A percentile compares a stretch with the other conserved stretches of the same genome.
Conservation (phyloP, 2,888 invertebrate species). For the Elaeidobius kamerunicus region DNA sequence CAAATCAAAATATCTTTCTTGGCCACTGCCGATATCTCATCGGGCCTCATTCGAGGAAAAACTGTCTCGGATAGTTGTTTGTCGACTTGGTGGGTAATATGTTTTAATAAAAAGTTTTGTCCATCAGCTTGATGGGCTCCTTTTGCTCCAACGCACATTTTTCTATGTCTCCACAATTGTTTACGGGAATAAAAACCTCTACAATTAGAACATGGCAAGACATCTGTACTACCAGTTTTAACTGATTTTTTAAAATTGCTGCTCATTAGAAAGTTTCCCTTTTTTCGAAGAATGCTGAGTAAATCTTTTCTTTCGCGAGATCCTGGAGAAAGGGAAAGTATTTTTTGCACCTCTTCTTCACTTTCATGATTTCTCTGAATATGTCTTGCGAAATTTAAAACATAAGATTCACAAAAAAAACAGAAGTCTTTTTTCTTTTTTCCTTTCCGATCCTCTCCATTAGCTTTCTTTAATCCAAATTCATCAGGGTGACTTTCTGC, state of each 20-base stretch:
- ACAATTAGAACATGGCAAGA: slow-evolving; percentile 22
- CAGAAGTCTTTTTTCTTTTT: slow-evolving; percentile 15
- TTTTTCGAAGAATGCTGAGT: slow-evolving; percentile 19
- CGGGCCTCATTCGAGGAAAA: slow-evolving; percentile 18
- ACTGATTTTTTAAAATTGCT: slow-evolving; percentile 17
- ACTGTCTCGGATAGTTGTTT: slow-evolving; percentile 2
- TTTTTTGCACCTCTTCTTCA: slow-evolving; percentile 23
- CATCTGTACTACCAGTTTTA: not conserved
- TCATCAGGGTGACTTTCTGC: too few relatives aligned
- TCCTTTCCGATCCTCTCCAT: slow-evolving; percentile 9
- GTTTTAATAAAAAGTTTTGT: slow-evolving; percentile 9
- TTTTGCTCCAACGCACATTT: slow-evolving; percentile 11
- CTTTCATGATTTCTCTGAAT: slow-evolving; percentile 16
- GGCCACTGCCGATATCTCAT: slow-evolving; percentile 13
- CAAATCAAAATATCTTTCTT: slow-evolving; percentile 23
- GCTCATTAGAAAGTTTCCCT: slow-evolving; percentile 25
- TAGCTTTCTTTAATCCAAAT: not conserved
- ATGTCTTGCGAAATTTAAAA: slow-evolving; percentile 28
- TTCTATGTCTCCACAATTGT: slow-evolving; percentile 16
- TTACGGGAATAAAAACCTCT: slow-evolving; percentile 15
- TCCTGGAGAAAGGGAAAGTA: not conserved
- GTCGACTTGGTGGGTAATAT: not conserved
- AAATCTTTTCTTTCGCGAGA: slow-evolving; percentile 3
- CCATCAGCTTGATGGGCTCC: slow-evolving; percentile 14
- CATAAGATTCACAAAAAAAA: slow-evolving; percentile 22